phyloP scores from a whole-genome alignment of 2,888 invertebrate genomes.

The Drosophila anceps region DNA sequence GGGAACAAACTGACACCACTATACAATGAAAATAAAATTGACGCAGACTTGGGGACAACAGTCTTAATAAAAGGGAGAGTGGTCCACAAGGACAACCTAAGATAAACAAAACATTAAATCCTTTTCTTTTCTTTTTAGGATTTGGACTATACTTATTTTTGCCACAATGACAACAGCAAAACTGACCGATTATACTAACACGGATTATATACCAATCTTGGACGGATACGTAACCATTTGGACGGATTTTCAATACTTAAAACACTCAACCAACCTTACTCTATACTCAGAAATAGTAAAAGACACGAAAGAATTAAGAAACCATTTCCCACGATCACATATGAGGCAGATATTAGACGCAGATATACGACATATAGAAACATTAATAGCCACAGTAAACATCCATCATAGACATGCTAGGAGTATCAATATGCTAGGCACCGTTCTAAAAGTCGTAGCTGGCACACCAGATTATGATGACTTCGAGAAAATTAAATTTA shows the following conservation, averaged over 20 bases:
- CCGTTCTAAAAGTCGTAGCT: background rate
- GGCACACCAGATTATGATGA: no score
- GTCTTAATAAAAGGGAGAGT: background rate
- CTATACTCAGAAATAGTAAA: no score
- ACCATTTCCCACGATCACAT: background rate
- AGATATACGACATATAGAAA: background rate
- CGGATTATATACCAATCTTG: background rate
- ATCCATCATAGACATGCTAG: no score
- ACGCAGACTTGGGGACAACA: background rate
- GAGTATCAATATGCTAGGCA: background rate
- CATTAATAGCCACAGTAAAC: background rate
- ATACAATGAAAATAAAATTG: background rate
- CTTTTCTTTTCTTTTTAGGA: background rate
- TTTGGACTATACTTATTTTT: background rate
- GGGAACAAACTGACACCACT: background rate
- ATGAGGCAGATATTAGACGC: background rate
- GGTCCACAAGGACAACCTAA: background rate
- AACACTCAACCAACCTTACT: background rate
- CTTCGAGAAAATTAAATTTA: no score
- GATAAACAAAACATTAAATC: background rate
- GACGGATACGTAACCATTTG: background rate
- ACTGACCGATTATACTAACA: constrained; percentile 1
- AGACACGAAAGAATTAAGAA: background rate
- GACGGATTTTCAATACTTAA: background rate
- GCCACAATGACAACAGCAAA: background rate